These are phyloP conservation scores for Aphrocallistes beatrix DNA, from an alignment of 37 sponge, comb jelly and placozoan genomes.

Conservation along the genomic window DNA sequence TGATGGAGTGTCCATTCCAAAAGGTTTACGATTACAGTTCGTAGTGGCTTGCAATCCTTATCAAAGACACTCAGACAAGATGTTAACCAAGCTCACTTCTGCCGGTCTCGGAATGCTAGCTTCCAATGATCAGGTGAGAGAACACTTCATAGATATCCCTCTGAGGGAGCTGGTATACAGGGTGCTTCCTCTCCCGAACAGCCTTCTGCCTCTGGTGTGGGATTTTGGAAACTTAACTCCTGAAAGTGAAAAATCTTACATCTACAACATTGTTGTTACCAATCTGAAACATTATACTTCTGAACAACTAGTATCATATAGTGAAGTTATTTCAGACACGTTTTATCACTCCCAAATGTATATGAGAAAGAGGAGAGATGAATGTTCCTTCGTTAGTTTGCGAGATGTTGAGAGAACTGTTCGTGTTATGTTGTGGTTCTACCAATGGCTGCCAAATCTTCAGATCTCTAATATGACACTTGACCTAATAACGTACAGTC, in stretches of 20 bases:
- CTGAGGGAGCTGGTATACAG: conserved; percentile 26
- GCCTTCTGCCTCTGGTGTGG: conserved; percentile 25
- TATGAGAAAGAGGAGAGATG: conserved; percentile 24
- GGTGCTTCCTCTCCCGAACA: conserved; percentile 23
- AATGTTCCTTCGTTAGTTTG: conserved; percentile 29
- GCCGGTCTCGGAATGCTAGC: conserved; percentile 62
- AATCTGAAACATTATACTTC: not conserved
- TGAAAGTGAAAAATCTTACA: conserved; percentile 13
- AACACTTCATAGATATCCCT: conserved; percentile 18
- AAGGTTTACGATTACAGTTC: conserved; percentile 51
- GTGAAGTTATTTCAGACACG: too few species aligned
- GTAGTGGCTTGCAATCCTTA: conserved; percentile 98
- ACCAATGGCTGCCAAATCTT: not conserved
- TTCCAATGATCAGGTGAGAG: not conserved
- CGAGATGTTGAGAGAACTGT: conserved; percentile 24
- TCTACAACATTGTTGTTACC: not conserved
- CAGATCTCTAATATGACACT: not conserved
- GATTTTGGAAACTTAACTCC: conserved; percentile 28
- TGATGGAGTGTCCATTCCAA: conserved; percentile 49
- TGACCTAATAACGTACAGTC: not conserved
- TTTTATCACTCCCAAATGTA: too few species aligned
- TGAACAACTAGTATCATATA: too few species aligned
- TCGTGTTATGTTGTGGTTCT: conserved; percentile 25
- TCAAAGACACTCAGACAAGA: conserved; percentile 53
- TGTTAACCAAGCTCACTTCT: conserved; percentile 65